These are phyloP conservation scores for Spodoptera picta DNA, from an alignment of 2,888 invertebrate genomes.

Conservation along the genomic window DNA sequence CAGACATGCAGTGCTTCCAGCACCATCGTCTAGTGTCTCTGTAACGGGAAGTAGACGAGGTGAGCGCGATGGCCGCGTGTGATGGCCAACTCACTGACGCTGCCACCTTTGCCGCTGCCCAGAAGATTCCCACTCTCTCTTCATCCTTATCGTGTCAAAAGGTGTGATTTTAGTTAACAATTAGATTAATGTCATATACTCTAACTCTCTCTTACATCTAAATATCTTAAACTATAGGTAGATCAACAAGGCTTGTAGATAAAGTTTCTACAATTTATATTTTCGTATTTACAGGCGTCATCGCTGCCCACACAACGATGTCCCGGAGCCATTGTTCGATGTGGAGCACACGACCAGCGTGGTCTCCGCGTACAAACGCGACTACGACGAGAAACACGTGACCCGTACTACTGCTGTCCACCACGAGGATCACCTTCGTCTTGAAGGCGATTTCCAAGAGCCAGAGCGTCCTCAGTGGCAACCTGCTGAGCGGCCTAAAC, in stretches of 20 bases:
- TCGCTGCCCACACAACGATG: conserved; percentile 93
- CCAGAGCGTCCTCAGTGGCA: conserved; percentile 84
- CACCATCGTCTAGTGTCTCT: conserved; percentile 58
- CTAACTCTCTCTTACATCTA: background rate
- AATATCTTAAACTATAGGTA: too few species aligned
- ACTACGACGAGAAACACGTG: conserved; percentile 91
- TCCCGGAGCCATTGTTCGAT: conserved; percentile 89
- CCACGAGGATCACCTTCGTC: conserved; percentile 92
- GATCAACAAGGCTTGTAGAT: too few species aligned
- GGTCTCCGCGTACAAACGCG: conserved; percentile 90
- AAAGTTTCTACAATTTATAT: too few species aligned
- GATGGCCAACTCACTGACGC: conserved; percentile 82
- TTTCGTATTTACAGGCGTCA: conserved; percentile 90
- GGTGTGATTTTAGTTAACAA: conserved; percentile 64
- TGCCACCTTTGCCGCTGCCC: conserved; percentile 81
- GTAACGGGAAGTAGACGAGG: conserved; percentile 56
- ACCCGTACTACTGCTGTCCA: conserved; percentile 89
- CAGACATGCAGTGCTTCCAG: conserved; percentile 58
- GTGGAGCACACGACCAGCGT: conserved; percentile 87
- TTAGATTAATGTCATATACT: background rate
- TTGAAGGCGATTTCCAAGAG: conserved; percentile 91
- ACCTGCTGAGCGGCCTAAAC: conserved; percentile 89
- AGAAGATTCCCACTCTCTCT: conserved; percentile 76
- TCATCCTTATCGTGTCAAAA: conserved; percentile 82
- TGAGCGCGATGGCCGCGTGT: conserved; percentile 81